Evolutionary conservation across 2,888 invertebrate genomes (phyloP).

Genomic region (Aspidiotus destructor): DNA sequence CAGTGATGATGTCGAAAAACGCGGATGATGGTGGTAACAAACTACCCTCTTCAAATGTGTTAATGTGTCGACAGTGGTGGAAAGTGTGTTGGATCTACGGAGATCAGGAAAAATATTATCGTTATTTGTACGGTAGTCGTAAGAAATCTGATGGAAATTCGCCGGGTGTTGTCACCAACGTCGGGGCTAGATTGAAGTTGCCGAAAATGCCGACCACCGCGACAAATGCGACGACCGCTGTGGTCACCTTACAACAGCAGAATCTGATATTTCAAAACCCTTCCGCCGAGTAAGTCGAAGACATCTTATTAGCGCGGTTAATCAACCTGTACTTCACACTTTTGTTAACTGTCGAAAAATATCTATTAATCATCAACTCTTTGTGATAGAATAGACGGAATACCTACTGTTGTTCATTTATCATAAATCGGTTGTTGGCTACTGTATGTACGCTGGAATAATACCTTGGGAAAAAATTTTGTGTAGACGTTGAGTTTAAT

Average conservation of each 20-base stretch:
- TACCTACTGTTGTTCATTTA: no score
- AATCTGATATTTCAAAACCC: conserved; percentile 2
- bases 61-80: conserved; percentile 83
- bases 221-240: conserved; percentile 20
- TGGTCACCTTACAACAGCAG: conserved; percentile 24
- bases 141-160: conserved; percentile 17
- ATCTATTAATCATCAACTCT: no score
- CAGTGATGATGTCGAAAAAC: conserved; percentile 18
- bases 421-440: no score
- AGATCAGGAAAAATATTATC: conserved; percentile 73
- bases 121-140: conserved; percentile 60
- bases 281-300: conserved; percentile 15
- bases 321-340: no score
- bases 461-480: no score
- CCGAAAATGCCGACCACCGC: conserved; percentile 19
- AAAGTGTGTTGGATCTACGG: conserved; percentile 81
- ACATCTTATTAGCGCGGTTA: no score
- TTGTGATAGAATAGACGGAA: no score
- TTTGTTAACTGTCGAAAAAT: no score
- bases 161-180: conserved; percentile 14
- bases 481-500: no score
- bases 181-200: conserved; percentile 2
- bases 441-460: no score
- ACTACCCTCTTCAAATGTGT: conserved; percentile 53
- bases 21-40: conserved; percentile 13